phyloP scores from a whole-genome alignment of 2,888 invertebrate species.

The Volucella inanis region DNA sequence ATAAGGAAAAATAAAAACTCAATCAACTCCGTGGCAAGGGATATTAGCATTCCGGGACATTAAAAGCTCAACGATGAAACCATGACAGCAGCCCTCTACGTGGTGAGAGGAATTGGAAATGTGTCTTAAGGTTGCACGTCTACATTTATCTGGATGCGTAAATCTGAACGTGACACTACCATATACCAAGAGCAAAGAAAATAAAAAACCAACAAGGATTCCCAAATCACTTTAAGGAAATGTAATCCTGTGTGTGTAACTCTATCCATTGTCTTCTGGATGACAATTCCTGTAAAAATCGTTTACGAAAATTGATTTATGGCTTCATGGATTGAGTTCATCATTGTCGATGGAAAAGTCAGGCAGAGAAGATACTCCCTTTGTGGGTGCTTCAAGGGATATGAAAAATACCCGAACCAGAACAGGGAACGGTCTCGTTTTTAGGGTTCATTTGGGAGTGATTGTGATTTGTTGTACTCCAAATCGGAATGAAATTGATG shows the following conservation, averaged over 20 bases:
- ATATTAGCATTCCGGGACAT: constrained; percentile 33
- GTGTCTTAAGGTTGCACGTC: constrained; percentile 9
- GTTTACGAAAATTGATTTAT: neutral
- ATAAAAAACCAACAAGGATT: neutral
- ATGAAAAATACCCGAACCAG: too few species aligned
- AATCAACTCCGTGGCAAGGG: neutral
- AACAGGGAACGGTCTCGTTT: too few species aligned
- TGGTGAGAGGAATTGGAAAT: neutral
- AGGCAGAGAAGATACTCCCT: too few species aligned
- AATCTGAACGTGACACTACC: constrained; percentile 5
- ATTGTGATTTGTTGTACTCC: too few species aligned
- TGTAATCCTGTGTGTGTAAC: too few species aligned
- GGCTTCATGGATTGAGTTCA: neutral
- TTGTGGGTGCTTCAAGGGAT: too few species aligned
- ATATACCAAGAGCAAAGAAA: neutral
- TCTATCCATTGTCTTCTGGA: too few species aligned
- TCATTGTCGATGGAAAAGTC: too few species aligned
- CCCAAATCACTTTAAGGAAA: too few species aligned
- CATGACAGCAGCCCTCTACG: constrained; percentile 6
- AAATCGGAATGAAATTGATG: too few species aligned
- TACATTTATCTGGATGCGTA: constrained; percentile 1
- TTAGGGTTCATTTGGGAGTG: too few species aligned
- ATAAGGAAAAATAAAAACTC: neutral
- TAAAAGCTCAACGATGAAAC: constrained; percentile 8
- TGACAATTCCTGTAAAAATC: neutral